Evolutionary conservation across 1,140 invertebrate genomes (phyloP).

Genomic region (Ooceraea biroi): DNA sequence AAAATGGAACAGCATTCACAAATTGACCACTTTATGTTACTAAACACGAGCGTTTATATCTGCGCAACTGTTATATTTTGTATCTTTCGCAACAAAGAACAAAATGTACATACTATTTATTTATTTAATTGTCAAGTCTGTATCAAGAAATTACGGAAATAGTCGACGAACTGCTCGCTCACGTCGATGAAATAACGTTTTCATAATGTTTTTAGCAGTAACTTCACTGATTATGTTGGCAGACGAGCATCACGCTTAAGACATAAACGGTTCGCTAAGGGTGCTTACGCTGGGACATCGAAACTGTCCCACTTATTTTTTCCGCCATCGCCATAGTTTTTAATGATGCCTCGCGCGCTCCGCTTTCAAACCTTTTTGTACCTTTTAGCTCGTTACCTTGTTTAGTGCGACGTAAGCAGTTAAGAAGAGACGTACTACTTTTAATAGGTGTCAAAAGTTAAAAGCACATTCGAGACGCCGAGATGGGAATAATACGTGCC

Average conservation of each 20-base stretch:
- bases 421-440: conserved; percentile 58
- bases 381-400: conserved; percentile 67
- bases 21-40: conserved; percentile 48
- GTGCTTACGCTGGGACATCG: conserved; percentile 9
- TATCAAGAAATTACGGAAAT: conserved; percentile 19
- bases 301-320: conserved; percentile 62
- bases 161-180: not conserved
- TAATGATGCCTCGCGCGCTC: conserved; percentile 63
- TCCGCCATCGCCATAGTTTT: conserved; percentile 66
- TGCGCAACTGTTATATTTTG: conserved; percentile 27
- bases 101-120: not conserved
- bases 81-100: not conserved
- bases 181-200: conserved; percentile 26
- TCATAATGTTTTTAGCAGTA: conserved; percentile 5
- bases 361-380: conserved; percentile 37
- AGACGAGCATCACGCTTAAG: not conserved
- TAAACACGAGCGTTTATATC: conserved; percentile 19
- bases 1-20: conserved; percentile 32
- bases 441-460: conserved; percentile 65
- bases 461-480: conserved; percentile 44
- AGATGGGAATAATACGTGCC: conserved; percentile 31
- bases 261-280: conserved; percentile 6
- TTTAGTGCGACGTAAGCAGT: conserved; percentile 69
- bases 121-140: not conserved
- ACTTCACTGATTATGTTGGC: conserved; percentile 4